Conservation (phyloP, 2,113 vertebrate species). For the Siniperca chuatsi region DNA sequence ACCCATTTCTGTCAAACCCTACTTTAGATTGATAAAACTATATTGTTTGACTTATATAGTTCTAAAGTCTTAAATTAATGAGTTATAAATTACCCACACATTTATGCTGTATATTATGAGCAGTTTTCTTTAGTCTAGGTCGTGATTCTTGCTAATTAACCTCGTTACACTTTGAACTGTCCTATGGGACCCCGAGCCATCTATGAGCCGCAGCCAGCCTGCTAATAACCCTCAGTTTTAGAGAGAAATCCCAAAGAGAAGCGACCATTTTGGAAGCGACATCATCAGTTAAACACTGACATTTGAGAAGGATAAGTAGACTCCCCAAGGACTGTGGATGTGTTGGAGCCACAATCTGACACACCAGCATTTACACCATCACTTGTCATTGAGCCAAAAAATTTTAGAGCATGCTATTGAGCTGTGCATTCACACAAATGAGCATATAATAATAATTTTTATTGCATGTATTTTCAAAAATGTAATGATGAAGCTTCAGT, state of each 20-base stretch:
- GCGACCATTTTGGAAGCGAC: constrained; percentile 18
- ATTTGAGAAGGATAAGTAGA: constrained; percentile 45
- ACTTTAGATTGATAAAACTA: constrained; percentile 8
- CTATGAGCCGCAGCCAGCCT: constrained; percentile 35
- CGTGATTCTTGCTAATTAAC: constrained; percentile 68
- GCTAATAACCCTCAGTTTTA: constrained; percentile 44
- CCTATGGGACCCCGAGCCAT: constrained; percentile 61
- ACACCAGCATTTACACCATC: neutral
- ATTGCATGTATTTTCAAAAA: neutral
- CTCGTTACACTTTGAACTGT: constrained; percentile 67
- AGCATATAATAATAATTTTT: neutral
- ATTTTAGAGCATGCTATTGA: neutral
- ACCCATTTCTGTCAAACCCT: neutral
- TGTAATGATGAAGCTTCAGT: neutral
- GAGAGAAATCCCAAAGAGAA: constrained; percentile 60
- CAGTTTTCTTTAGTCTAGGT: constrained; percentile 42
- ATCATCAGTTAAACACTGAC: constrained; percentile 45
- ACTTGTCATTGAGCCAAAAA: neutral
- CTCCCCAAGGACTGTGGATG: constrained; percentile 8
- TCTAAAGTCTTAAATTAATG: constrained; percentile 30
- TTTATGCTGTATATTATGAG: neutral
- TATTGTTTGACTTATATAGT: constrained; percentile 21
- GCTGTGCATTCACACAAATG: neutral
- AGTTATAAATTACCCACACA: constrained; percentile 28
- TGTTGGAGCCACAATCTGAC: neutral